Conservation (phyloP, 2,797 vertebrate species). For the Lithobates sylvaticus region DNA sequence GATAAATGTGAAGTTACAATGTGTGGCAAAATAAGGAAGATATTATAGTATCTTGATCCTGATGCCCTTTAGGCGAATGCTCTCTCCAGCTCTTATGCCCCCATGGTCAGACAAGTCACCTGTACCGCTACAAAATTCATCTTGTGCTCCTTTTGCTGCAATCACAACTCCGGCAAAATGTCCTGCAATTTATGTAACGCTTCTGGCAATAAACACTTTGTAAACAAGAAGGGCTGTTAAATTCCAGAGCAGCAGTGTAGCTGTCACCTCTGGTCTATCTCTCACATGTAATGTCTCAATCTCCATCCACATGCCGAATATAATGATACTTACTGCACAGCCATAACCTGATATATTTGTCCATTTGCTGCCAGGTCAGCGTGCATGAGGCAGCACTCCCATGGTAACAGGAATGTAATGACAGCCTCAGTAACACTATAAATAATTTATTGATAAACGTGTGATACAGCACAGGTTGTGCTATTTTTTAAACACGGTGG, state of each 20-base stretch:
- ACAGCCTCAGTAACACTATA: conserved; percentile 3
- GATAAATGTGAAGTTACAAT: too few species aligned
- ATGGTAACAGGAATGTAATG: background rate
- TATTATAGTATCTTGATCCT: too few species aligned
- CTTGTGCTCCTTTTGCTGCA: background rate
- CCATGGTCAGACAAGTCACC: too few species aligned
- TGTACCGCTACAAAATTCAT: too few species aligned
- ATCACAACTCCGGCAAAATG: conserved; percentile 10
- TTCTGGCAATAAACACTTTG: conserved; percentile 19
- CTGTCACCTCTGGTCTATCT: conserved; percentile 39
- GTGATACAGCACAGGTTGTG: background rate
- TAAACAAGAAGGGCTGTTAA: conserved; percentile 33
- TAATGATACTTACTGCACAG: conserved; percentile 19
- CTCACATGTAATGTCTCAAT: conserved; percentile 28
- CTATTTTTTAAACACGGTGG: conserved; percentile 77
- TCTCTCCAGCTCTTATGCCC: too few species aligned
- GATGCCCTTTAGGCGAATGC: too few species aligned
- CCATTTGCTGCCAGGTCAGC: conserved; percentile 1
- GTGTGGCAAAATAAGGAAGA: too few species aligned
- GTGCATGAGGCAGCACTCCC: conserved; percentile 2
- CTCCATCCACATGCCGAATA: conserved; percentile 7
- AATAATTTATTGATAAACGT: conserved; percentile 20
- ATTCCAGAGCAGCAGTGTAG: conserved; percentile 23
- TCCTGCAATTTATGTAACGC: conserved; percentile 32
- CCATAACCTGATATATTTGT: background rate